Evolutionary conservation across 2,888 invertebrate species (phyloP).

Genomic region (Drosophila monieri): DNA sequence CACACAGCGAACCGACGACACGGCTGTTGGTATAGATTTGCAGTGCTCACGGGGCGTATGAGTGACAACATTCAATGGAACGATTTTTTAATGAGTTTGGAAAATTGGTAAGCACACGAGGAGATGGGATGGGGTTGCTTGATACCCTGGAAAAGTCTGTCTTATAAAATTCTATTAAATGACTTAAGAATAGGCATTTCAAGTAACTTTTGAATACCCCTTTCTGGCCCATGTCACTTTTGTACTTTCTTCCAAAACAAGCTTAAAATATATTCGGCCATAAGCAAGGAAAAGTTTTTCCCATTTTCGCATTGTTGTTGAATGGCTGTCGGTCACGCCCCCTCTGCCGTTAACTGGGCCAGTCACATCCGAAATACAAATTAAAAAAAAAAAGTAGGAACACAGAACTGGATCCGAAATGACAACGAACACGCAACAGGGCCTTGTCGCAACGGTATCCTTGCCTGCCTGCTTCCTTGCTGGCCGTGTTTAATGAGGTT

Average conservation of each 20-base stretch:
- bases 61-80: conserved; percentile 58
- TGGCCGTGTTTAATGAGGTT: conserved; percentile 62
- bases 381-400: conserved; percentile 34
- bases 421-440: conserved; percentile 56
- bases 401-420: conserved; percentile 49
- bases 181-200: background rate
- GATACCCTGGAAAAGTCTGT: conserved; percentile 1
- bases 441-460: conserved; percentile 25
- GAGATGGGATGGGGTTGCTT: background rate
- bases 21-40: conserved; percentile 41
- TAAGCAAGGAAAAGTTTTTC: conserved; percentile 49
- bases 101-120: conserved; percentile 39
- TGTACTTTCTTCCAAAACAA: conserved; percentile 10
- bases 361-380: conserved; percentile 62
- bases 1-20: conserved; percentile 16
- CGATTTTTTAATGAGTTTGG: conserved; percentile 65
- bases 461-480: conserved; percentile 22
- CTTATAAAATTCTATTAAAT: background rate
- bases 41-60: conserved; percentile 37
- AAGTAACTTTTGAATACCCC: background rate
- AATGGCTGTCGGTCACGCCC: conserved; percentile 43
- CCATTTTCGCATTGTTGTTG: conserved; percentile 54
- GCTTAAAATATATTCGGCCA: conserved; percentile 28
- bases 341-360: conserved; percentile 59
- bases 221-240: background rate